Percentiles rank a stretch among this genome's conserved stretches.
phyloP scores from a whole-genome alignment of 2,113 vertebrate genomes.

The Mastomys coucha region DNA sequence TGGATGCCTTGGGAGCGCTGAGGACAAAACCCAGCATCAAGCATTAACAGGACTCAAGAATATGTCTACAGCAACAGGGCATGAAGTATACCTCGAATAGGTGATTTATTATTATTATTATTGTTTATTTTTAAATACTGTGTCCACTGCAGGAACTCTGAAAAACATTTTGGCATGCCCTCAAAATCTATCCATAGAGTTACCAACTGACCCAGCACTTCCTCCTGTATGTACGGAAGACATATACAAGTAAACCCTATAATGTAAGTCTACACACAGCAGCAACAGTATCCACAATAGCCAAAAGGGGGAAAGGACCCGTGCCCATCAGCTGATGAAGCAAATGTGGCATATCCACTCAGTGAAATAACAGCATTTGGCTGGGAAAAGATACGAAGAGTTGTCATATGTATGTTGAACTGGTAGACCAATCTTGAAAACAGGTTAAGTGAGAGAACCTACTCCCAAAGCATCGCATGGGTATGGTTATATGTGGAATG shows the following conservation, averaged over 20 bases:
- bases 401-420: not conserved
- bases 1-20: rapidly evolving
- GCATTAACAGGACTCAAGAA: not conserved
- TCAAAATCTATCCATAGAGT: not conserved
- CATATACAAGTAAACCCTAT: not conserved
- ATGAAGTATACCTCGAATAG: not conserved
- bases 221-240: not conserved
- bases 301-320: not conserved
- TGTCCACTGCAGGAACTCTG: not conserved
- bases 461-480: not conserved
- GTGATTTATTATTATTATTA: not conserved
- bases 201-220: not conserved
- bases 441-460: not conserved
- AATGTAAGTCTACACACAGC: rapidly evolving
- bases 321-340: not conserved
- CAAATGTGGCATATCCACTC: not conserved
- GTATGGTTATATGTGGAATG: not conserved
- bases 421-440: not conserved
- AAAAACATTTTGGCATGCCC: not conserved
- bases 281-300: not conserved
- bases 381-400: not conserved
- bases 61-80: rapidly evolving
- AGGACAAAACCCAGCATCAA: not conserved
- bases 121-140: not conserved
- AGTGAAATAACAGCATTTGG: not conserved